phyloP scores from a whole-genome alignment of 2,888 invertebrate genomes.

The Cheilosia grossa region DNA sequence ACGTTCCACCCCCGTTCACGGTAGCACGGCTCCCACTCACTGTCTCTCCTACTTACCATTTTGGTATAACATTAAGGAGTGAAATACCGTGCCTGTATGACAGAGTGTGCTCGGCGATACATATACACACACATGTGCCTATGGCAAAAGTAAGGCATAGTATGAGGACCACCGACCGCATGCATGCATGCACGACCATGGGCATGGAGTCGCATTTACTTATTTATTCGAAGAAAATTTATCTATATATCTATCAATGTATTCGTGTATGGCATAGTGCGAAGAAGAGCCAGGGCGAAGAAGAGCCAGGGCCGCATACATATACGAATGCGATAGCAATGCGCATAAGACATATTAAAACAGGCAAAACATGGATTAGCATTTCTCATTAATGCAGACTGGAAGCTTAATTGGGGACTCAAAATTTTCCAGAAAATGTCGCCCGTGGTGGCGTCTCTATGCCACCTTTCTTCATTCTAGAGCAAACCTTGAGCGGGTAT shows the following conservation, averaged over 20 bases:
- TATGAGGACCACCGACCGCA: constrained; percentile 46
- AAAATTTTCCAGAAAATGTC: constrained; percentile 74
- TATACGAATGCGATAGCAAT: constrained; percentile 46
- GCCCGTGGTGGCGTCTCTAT: constrained; percentile 51
- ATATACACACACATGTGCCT: constrained; percentile 18
- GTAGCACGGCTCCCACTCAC: constrained; percentile 8
- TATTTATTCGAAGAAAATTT: constrained; percentile 73
- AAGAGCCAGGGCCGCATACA: constrained; percentile 36
- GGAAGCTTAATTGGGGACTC: constrained; percentile 77
- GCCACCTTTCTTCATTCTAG: constrained; percentile 5
- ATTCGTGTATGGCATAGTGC: constrained; percentile 21
- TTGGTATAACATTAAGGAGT: constrained; percentile 54
- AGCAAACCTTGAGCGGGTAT: constrained; percentile 29
- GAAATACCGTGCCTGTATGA: constrained; percentile 56
- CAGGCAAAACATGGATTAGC: constrained; percentile 77
- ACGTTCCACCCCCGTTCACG: not conserved
- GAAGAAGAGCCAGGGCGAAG: constrained; percentile 10
- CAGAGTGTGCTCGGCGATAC: constrained; percentile 17
- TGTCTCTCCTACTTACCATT: constrained; percentile 63
- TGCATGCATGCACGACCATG: constrained; percentile 72
- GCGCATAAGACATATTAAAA: constrained; percentile 72
- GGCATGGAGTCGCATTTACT: constrained; percentile 71
- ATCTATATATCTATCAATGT: constrained; percentile 39
- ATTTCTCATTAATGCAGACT: constrained; percentile 78
- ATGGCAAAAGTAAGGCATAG: constrained; percentile 27